Evolutionary conservation across 2,797 vertebrate genomes (phyloP), one percentile per base, ranked within the genome.

Genomic region (Ispidina picta): DNA sequence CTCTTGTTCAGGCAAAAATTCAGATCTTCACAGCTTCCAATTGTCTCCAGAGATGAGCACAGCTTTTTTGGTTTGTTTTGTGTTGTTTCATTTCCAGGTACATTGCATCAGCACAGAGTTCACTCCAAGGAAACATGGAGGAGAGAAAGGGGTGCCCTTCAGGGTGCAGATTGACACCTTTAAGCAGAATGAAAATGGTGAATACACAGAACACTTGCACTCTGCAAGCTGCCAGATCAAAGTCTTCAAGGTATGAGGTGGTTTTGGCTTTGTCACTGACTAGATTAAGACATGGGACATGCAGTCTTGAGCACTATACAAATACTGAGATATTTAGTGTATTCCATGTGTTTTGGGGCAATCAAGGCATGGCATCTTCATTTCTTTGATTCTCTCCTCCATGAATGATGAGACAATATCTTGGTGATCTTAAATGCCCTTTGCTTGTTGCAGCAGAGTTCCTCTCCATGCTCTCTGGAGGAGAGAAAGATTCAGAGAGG

Each of bases 101-200:
- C 98, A 99, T 95, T 99, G 99, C 95, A 99, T 99, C 97, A 99
- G 99, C 96, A 99, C 99, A 1, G 99, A 99, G 95, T 99, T 99
- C 96, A 99, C 99, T 35, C 98, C 98, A 20, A 97, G 98, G 93
- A 99, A 99, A 91, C 99, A 99, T 1, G 99, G 99, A 6, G 99
- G 99, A 3, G 99, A 99, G 97, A 99, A 99, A 88, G 99, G 99
- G 0, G 99, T 99, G 21, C 98, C 99, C 8, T 99, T 99, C 86
- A 98, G 98, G 22, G 98, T 99, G 91, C 99, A 99, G 96, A 98
- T 99, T 7, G 99, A 99, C 97, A 99, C 98, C 0, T 99, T 99
- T 95, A 98, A 97, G 90, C 98, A 98, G 96, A 98, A 98, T 4
- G 98, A 98, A 65, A 98, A 97, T 2, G 98, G 98, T 12, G 99